Evolutionary conservation across 2,888 invertebrate species (phyloP), one percentile per base, ranked within the genome.

Genomic region (Polydrusus tereticollis): DNA sequence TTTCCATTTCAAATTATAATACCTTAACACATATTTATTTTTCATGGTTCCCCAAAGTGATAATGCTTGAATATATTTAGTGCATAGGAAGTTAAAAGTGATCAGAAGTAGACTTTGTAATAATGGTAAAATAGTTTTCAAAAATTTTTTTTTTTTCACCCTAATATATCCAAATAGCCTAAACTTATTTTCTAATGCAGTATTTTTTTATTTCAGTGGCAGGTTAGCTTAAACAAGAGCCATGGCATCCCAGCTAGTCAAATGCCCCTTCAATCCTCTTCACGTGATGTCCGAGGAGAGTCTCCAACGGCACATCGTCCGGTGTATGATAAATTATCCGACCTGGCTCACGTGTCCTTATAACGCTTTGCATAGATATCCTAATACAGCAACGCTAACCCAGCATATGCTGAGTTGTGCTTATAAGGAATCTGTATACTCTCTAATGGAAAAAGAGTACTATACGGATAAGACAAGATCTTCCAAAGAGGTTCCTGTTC

Each of bases 301-400:
- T 12, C 63, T 85, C 16, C 84, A 84, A 69, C 76, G 74, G n/a
- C 85, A 85, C 69, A 78, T 85, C 0, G 77, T 84, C 38, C 81
- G 80, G 55, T 85, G 85, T 67, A 83, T 81, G 81, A 77, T 77
- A 18, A 74, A 75, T n/a, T 82, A 84, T 75, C 84, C 84, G 0
- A 70, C 80, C 57, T 82, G 79, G 75, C 75, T 79, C 21, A 77
- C 76, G 0, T 85, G 85, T 72, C 83, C 83, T 0, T 84, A 82
- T 69, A 84, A 83, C 75, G 82, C 82, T 0, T 57, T 82, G 66
- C 85, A 85, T 73, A 77, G 82, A 6, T 82, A 82, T 72, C 69
- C 78, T 26, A 77, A 75, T 41, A 79, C 79, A 47, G 76, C 79
- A 3, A n/a, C 12, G 6, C 33, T 69, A n/a, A 65, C 41, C 2